Conservation (phyloP, 2,113 vertebrate genomes). For the Leptobrachium leishanense region DNA sequence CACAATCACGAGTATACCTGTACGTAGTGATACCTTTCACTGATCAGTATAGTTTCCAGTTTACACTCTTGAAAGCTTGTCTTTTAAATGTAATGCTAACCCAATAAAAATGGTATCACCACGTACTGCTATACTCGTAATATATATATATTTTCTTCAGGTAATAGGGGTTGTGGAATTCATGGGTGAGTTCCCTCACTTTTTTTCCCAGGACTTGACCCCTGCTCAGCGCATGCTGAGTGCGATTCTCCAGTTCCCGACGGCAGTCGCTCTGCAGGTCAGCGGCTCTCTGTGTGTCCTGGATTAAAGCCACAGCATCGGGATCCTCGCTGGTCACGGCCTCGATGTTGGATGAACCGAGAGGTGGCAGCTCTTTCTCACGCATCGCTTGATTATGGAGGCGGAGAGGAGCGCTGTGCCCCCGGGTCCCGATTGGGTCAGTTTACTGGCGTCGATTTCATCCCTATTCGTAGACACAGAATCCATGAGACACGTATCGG, state of each 20-base stretch:
- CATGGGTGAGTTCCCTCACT: no score
- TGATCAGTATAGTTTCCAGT: no score
- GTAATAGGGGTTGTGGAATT: no score
- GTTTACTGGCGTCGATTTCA: conserved; percentile 56
- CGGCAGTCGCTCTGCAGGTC: conserved; percentile 58
- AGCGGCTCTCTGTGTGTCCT: conserved; percentile 55
- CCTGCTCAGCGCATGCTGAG: conserved; percentile 61
- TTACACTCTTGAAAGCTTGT: no score
- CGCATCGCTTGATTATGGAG: conserved; percentile 71
- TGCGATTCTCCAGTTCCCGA: conserved; percentile 63
- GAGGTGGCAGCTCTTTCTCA: conserved; percentile 82
- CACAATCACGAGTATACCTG: no score
- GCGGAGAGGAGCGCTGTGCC: conserved; percentile 54
- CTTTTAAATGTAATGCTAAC: no score
- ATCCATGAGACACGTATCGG: conserved; percentile 16
- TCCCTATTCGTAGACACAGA: conserved; percentile 52
- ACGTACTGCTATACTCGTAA: no score
- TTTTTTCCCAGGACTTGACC: no score
- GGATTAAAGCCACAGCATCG: conserved; percentile 52
- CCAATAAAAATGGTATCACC: no score
- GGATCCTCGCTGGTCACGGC: conserved; percentile 62
- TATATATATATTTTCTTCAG: no score
- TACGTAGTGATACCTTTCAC: no score
- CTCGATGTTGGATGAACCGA: conserved; percentile 81
- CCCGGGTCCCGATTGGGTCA: background rate